Conservation (phyloP, 2,888 invertebrate genomes). For the Luperina nickerlii region DNA sequence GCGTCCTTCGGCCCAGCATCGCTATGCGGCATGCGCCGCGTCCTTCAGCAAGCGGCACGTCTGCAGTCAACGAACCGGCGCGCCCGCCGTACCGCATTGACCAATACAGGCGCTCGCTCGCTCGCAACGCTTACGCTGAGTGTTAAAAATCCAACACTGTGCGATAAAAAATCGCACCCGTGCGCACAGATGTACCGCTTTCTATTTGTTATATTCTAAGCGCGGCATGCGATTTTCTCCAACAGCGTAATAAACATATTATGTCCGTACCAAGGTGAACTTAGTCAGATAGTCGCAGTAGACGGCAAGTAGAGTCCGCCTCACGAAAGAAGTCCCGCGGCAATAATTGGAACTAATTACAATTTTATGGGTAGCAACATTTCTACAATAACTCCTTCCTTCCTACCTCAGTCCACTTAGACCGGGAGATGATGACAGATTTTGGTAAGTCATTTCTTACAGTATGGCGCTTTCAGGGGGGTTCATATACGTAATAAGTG, state of each 20-base stretch:
- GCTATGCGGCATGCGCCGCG: neutral
- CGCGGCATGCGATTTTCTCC: neutral
- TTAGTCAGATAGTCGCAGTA: neutral
- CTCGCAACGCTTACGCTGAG: too few species aligned
- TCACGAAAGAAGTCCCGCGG: neutral
- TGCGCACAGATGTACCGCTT: neutral
- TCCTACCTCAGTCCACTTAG: too few species aligned
- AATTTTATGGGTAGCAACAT: too few species aligned
- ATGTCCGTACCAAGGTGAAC: neutral
- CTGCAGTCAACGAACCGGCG: neutral
- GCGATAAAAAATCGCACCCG: neutral
- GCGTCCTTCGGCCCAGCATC: neutral
- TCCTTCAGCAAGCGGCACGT: neutral
- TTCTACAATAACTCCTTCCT: too few species aligned
- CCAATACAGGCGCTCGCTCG: too few species aligned
- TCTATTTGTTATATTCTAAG: neutral
- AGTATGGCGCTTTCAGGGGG: too few species aligned
- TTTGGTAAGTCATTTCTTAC: too few species aligned
- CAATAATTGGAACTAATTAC: too few species aligned
- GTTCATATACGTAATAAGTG: too few species aligned
- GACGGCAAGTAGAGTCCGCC: neutral
- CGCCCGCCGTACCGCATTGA: neutral
- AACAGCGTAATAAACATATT: neutral
- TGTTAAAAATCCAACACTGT: neutral
- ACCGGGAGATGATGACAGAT: too few species aligned